A percentile compares a stretch with the other conserved stretches of the same genome.
These are phyloP conservation scores for Eleutherodactylus coqui DNA, from an alignment of 2,797 vertebrate genomes.

Conservation along the genomic window DNA sequence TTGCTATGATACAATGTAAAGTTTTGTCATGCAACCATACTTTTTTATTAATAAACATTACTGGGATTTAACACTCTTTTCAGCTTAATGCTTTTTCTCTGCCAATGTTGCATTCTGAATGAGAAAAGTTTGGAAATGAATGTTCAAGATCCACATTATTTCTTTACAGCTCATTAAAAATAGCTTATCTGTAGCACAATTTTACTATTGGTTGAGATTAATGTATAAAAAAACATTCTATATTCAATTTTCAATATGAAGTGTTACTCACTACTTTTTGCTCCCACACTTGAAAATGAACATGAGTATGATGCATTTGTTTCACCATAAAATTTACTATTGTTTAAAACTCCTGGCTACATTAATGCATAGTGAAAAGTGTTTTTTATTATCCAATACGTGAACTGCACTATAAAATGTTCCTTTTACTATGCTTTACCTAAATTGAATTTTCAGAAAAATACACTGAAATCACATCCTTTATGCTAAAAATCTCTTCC, in stretches of 20 bases:
- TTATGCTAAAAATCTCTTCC: conserved; percentile 28
- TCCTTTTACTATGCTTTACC: conserved; percentile 31
- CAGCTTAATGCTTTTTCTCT: not conserved
- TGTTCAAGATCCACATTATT: not conserved
- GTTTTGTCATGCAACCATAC: not conserved
- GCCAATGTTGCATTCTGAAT: not conserved
- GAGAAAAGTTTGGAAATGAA: not conserved
- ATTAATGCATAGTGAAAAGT: conserved; percentile 1
- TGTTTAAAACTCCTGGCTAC: conserved; percentile 1
- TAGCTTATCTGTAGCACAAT: not conserved
- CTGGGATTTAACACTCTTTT: not conserved
- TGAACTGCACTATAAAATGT: conserved; percentile 42
- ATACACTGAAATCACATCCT: conserved; percentile 22
- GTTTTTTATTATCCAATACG: conserved; percentile 17
- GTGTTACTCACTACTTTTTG: not conserved
- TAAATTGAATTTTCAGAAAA: conserved; percentile 46
- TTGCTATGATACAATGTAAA: not conserved
- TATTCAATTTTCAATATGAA: not conserved
- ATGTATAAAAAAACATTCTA: not conserved
- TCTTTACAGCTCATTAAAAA: not conserved
- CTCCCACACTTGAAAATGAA: not conserved
- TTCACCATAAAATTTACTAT: conserved; percentile 11
- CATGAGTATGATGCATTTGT: not conserved
- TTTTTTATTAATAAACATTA: not conserved
- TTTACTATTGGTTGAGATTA: not conserved